Base-by-base conservation (phyloP, 2,113 vertebrate species). In the Aix galericulata region DNA sequence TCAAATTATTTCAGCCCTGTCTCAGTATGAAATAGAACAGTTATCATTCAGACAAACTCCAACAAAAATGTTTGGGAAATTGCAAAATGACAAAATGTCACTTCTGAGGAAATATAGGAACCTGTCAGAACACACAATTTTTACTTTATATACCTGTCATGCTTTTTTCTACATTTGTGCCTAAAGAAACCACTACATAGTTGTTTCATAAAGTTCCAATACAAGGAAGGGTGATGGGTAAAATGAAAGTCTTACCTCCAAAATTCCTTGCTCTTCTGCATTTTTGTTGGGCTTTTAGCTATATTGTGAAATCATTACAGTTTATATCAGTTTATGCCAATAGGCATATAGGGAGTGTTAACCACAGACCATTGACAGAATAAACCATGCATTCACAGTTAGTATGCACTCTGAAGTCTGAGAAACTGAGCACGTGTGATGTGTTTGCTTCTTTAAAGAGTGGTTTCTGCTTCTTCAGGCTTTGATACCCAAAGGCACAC, bases 241-340 rank as follows among this genome's bases (percentile, higher is more conserved):
- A 90, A 78, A 80, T 77, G 58, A 13, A 91, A 38, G 17, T 59
- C 52, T 71, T 88, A 27, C 27, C 27, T 90, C 29, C 32, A 38
- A 42, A 94, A 82, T 93, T 79, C 53, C 26, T 92, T 17, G 2
- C 12, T 88, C 92, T 88, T 88, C 52, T 96, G 40, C 40, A 36
- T 25, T 53, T 88, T 52, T 89, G 31, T 67, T 93, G 71, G 59
- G 27, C 58, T 96, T 97, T 96, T 95, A 93, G 93, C 82, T 95
- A 93, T 90, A 91, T 94, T 87, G 80, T 55, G 73, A 62, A 89
- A 68, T 85, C 94, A 95, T 93, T 93, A 90, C 59, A 93, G 58
- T 95, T 95, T 92, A 92, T 81, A 40, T 40, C 40, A 40, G 40
- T 40, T 40, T 81, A 86, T 84, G 72, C 76, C 76, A 82, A 40